Conservation (phyloP, 2,797 vertebrate genomes). For the Caiman crocodilus region DNA sequence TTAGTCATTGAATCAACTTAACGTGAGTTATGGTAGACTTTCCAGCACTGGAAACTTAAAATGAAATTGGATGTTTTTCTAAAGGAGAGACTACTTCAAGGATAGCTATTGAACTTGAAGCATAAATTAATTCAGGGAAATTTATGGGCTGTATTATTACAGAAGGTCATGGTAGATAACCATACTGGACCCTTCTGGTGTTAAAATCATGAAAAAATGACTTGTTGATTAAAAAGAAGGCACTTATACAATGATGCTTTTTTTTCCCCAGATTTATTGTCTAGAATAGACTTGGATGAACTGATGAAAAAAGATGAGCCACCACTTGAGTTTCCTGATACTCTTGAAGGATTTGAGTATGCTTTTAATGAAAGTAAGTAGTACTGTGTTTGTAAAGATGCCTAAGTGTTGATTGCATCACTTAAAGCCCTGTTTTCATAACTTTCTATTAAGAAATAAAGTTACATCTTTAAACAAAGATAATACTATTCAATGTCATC, state of each 20-base stretch:
- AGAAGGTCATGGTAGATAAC: background rate
- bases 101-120: background rate
- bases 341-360: conserved; percentile 97
- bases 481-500: conserved; percentile 37
- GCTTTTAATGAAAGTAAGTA: conserved; percentile 97
- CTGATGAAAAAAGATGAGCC: conserved; percentile 99
- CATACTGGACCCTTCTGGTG: background rate
- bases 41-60: background rate
- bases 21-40: background rate
- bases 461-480: conserved; percentile 5
- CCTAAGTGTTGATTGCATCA: conserved; percentile 24
- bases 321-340: conserved; percentile 94
- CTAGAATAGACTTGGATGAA: conserved; percentile 97
- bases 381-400: conserved; percentile 16
- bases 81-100: fast-evolving
- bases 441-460: conserved; percentile 48
- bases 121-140: background rate
- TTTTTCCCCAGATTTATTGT: conserved; percentile 90
- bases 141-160: background rate
- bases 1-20: background rate
- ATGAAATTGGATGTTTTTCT: too few species aligned
- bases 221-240: background rate
- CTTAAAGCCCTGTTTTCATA: conserved; percentile 21
- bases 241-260: conserved; percentile 18
- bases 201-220: conserved; percentile 1